Evolutionary conservation across 2,888 invertebrate species (phyloP), one percentile per base, ranked within the genome.

Genomic region (Tricholauxania praeusta): DNA sequence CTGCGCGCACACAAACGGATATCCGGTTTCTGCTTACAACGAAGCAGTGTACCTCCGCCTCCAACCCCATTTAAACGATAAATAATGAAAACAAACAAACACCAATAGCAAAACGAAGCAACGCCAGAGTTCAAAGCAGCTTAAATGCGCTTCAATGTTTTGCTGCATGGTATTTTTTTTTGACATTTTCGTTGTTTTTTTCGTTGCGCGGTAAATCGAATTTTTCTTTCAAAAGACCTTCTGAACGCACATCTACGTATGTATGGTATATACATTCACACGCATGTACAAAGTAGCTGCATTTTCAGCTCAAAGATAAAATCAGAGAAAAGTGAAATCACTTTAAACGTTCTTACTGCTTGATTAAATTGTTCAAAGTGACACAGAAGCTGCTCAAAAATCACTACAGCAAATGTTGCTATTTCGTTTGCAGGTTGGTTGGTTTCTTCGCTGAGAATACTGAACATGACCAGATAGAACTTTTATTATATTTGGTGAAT

Each of bases 381-480:
- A 57, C 57, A 57, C 28, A 22, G 12, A 57, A 52, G 39, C 60
- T 28, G 52, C 47, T 64, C 63, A 64, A 71, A 71, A 71, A n/a
- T 22, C 15, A 19, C 22, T 57, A 7, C 28, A 28, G 57, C 57
- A 57, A 28, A 28, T 57, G 57, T 57, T 55, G n/a, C 55, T 55
- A 53, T 63, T 53, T 63, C 64, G 48, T 17, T 5, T 22, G 39
- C 8, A 28, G 17, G 17, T 17, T n/a, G 62, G 17, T 12, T 39
- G 39, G 17, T 62, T 17, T 39, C 32, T 28, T 39, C 12, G 17
- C 17, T n/a, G 15, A 17, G 47, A 47, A 12, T 17, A n/a, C 6
- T 8, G 15, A 15, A 39, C 15, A 62, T 55, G n/a, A 19, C 22
- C 14, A 12, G 17, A 4, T 2, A 4, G 15, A 19, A 15, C 12